A percentile compares a stretch with the other conserved stretches of the same genome.
phyloP scores from a whole-genome alignment of 1,140 invertebrate species.

The Zaprionus camerounensis region DNA sequence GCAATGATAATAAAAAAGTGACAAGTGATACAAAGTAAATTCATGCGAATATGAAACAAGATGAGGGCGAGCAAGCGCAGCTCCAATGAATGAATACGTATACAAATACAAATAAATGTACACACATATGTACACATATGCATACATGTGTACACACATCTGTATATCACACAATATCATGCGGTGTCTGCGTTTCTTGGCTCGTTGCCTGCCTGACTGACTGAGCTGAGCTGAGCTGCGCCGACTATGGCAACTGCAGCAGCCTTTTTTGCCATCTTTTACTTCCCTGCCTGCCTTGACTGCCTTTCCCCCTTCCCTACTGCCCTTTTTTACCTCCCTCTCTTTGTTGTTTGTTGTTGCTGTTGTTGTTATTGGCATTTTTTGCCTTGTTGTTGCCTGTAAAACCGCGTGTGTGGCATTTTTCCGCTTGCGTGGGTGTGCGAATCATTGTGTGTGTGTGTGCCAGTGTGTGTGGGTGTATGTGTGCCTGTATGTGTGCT shows the following conservation, averaged over 20 bases:
- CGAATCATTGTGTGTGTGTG: neutral
- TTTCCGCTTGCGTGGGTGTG: slow-evolving; percentile 14
- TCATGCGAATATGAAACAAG: slow-evolving; percentile 76
- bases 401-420: slow-evolving; percentile 48
- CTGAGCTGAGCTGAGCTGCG: slow-evolving; percentile 12
- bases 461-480: neutral
- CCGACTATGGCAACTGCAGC: slow-evolving; percentile 12
- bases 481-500: slow-evolving; percentile 34
- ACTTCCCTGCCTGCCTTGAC: no score
- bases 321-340: neutral
- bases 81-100: slow-evolving; percentile 63
- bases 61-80: slow-evolving; percentile 38
- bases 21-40: slow-evolving; percentile 83
- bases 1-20: slow-evolving; percentile 76
- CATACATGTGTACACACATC: slow-evolving; percentile 30
- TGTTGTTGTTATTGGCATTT: slow-evolving; percentile 23
- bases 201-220: slow-evolving; percentile 37
- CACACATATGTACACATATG: neutral
- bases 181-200: slow-evolving; percentile 22
- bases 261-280: slow-evolving; percentile 7
- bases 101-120: slow-evolving; percentile 5
- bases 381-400: slow-evolving; percentile 37
- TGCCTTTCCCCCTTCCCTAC: no score
- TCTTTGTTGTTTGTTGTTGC: neutral
- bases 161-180: slow-evolving; percentile 36